Evolutionary conservation across 1,140 invertebrate genomes (phyloP), one percentile per base, ranked within the genome.

Genomic region (Pogonomyrmex californicus): DNA sequence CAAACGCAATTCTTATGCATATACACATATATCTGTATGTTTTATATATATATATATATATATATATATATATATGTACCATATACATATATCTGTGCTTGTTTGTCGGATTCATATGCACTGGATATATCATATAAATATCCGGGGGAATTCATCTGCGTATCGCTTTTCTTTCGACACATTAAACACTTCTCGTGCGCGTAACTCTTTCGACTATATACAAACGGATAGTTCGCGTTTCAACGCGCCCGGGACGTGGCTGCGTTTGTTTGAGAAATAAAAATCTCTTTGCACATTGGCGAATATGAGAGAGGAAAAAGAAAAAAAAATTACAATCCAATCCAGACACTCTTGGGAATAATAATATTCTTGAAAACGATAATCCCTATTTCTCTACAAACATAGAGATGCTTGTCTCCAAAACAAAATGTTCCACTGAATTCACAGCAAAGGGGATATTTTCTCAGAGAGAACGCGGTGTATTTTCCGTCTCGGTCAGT

Each of bases 121-220:
- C 41, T 2, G 17, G 23, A 23, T 23, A 23, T 70, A 73, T 82
- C 51, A 23, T 60, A 60, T 82, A 54, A 82, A 71, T 75, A 62
- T 23, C 30, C 30, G 23, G 23, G 33, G 17, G 81, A 58, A 75
- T 75, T 83, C 81, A 83, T 83, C 68, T 33, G 41, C 44, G 41
- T 75, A 83, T 60, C 56, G 41, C 30, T 75, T 83, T 83, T 83
- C 68, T 83, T 62, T 83, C 81, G 33, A 62, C 17, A 75, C 81
- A 83, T 83, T 83, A 75, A 83, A 83, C 81, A 83, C 3, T 75
- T 62, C 6, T 41, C 49, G 7, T 17, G 47, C 62, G n/a, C 30
- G 36, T 44, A 44, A 44, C 49, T 66, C 36, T 79, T 68, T 51
- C 36, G 23, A 30, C 51, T 33, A 23, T 33, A 23, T 38, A 66